A percentile compares a stretch with the other conserved stretches of the same genome.
Conservation (phyloP, 2,888 invertebrate genomes). For the Amiota minor region DNA sequence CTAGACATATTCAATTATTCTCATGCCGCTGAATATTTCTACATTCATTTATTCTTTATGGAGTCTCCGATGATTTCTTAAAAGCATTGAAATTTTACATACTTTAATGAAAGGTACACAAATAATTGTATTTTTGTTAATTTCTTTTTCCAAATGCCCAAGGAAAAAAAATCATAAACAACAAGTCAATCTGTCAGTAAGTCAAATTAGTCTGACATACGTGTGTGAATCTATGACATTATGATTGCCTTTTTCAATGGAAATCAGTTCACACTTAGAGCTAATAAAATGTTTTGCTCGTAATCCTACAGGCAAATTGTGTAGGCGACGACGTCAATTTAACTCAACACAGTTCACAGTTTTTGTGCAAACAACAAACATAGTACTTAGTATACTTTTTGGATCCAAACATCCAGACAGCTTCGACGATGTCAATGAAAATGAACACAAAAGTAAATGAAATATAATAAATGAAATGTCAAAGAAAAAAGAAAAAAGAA, state of each 20-base stretch:
- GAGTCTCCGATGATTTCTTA: too few species aligned
- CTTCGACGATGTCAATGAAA: slow-evolving; percentile 11
- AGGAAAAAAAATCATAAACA: not conserved
- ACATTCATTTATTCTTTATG: too few species aligned
- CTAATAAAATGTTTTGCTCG: slow-evolving; percentile 40
- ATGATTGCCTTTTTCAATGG: slow-evolving; percentile 15
- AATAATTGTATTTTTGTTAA: not conserved
- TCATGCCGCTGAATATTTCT: too few species aligned
- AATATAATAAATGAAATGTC: slow-evolving; percentile 40
- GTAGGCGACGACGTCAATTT: too few species aligned
- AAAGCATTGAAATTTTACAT: not conserved
- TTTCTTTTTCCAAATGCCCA: not conserved
- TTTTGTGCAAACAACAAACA: too few species aligned
- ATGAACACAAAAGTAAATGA: slow-evolving; percentile 53
- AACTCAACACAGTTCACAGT: too few species aligned
- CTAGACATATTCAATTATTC: too few species aligned
- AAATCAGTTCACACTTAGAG: slow-evolving; percentile 54
- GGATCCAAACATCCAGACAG: too few species aligned
- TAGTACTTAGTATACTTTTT: too few species aligned
- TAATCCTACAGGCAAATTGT: too few species aligned
- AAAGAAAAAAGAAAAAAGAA: not conserved
- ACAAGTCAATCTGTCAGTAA: slow-evolving; percentile 7
- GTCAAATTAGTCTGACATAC: not conserved
- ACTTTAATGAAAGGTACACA: not conserved
- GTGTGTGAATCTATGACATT: not conserved